phyloP scores from a whole-genome alignment of 2,113 vertebrate species.

The Xerus inauris region DNA sequence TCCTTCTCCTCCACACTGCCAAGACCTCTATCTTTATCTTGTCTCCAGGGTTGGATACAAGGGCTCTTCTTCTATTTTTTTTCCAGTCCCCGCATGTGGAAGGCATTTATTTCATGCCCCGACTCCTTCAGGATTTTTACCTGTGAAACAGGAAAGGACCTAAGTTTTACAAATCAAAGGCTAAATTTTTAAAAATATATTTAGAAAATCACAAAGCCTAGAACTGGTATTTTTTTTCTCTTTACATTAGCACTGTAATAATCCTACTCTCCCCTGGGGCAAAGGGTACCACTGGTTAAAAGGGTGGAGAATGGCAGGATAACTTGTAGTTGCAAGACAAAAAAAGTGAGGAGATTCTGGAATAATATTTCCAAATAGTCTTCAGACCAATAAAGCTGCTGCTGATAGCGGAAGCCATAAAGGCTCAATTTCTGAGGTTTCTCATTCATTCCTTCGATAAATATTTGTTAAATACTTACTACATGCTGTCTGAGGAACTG shows the following conservation, averaged over 20 bases:
- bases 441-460: constrained; percentile 49
- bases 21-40: not conserved
- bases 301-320: not conserved
- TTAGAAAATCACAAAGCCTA: constrained; percentile 33
- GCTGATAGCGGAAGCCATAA: not conserved
- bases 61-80: not conserved
- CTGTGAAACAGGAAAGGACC: not conserved
- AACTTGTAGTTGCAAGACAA: not conserved
- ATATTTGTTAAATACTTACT: constrained; percentile 50
- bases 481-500: not conserved
- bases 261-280: not conserved
- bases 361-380: not conserved
- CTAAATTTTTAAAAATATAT: not conserved
- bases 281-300: not conserved
- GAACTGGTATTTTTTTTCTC: not conserved
- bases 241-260: constrained; percentile 24
- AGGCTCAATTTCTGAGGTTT: not conserved
- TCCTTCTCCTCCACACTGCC: accelerated
- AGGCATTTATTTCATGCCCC: not conserved
- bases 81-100: not conserved
- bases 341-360: not conserved
- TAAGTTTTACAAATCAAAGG: not conserved
- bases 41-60: not conserved
- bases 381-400: not conserved
- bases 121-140: constrained; percentile 2